Conservation (phyloP, 2,113 vertebrate genomes). For the Spermophilus dauricus region DNA sequence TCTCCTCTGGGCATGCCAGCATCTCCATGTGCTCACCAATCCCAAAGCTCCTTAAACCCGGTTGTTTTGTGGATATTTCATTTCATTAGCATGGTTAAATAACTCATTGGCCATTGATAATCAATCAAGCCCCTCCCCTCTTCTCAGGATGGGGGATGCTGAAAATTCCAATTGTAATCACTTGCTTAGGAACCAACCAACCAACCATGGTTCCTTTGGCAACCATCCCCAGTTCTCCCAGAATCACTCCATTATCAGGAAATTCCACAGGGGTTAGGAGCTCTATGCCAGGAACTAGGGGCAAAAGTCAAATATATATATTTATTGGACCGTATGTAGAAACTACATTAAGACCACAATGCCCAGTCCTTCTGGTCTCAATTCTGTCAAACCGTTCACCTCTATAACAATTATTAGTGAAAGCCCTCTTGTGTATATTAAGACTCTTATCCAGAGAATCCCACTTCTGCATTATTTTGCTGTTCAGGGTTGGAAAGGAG, state of each 20-base stretch:
- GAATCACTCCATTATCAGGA: not conserved
- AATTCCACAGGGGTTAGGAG: not conserved
- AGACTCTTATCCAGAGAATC: not conserved
- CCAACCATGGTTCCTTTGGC: not conserved
- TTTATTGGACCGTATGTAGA: not conserved
- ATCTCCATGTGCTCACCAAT: not conserved
- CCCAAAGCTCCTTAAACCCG: not conserved
- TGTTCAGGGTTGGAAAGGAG: not conserved
- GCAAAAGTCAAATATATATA: not conserved
- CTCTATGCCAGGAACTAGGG: not conserved
- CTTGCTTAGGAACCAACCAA: not conserved
- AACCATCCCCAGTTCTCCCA: not conserved
- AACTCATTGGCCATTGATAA: not conserved
- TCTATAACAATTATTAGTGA: not conserved
- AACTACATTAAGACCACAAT: not conserved
- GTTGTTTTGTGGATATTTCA: not conserved
- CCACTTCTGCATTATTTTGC: not conserved
- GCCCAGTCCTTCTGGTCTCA: not conserved
- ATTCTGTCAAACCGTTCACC: not conserved
- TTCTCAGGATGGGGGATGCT: not conserved
- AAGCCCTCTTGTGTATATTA: not conserved
- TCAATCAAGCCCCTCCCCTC: not conserved
- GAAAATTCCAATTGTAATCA: not conserved
- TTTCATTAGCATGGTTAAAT: not conserved
- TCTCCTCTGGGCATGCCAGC: accelerated